A percentile compares a stretch with the other conserved stretches of the same genome.
Evolutionary conservation across 2,888 invertebrate species (phyloP).

Genomic region (Nymphalis urticae): DNA sequence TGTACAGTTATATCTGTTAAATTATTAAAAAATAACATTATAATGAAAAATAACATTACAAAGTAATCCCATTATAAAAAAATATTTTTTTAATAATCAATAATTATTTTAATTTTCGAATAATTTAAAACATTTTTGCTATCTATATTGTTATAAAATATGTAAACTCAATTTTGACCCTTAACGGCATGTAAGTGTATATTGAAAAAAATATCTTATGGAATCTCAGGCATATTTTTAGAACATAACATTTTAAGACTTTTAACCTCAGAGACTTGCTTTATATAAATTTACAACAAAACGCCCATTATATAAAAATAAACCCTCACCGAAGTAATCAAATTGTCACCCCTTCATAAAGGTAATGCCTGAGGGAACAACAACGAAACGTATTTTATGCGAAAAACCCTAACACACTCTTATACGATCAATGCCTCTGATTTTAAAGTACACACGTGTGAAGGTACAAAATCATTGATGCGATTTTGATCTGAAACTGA

Average conservation of each 20-base stretch:
- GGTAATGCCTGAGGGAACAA: constrained; percentile 34
- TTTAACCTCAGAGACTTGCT: not conserved
- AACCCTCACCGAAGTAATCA: constrained; percentile 22
- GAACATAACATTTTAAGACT: not conserved
- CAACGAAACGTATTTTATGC: constrained; percentile 35
- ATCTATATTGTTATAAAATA: too few species aligned
- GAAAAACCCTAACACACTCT: constrained; percentile 30
- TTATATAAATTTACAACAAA: not conserved
- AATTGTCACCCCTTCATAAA: constrained; percentile 35
- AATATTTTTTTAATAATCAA: too few species aligned
- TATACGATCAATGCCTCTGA: constrained; percentile 36
- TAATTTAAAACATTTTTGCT: too few species aligned
- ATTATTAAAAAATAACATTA: too few species aligned
- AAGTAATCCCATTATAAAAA: too few species aligned
- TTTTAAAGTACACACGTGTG: constrained; percentile 29
- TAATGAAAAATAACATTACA: too few species aligned
- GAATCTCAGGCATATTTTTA: too few species aligned
- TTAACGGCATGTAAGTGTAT: too few species aligned
- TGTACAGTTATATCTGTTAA: too few species aligned
- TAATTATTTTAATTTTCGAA: too few species aligned
- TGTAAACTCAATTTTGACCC: too few species aligned
- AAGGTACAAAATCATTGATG: constrained; percentile 1
- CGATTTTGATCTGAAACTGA: not conserved
- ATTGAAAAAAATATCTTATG: too few species aligned
- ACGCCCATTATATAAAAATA: constrained; percentile 12